Conservation (phyloP, 35 echinoderm and acorn worm genomes). For the Eucidaris tribuloides region DNA sequence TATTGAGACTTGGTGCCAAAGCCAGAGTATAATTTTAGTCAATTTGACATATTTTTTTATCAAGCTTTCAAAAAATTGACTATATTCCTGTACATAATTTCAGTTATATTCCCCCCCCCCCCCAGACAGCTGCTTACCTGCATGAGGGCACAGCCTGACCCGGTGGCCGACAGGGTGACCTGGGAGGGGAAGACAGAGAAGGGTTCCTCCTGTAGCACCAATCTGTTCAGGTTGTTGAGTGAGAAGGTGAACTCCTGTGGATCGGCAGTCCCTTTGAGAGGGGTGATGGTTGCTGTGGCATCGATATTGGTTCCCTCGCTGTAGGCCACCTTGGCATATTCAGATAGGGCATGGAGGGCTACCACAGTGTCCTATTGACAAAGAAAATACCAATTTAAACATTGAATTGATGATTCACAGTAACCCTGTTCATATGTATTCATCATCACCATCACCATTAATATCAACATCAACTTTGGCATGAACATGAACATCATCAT, state of each 20-base stretch:
- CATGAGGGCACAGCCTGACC: conserved; percentile 58
- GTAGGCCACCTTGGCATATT: conserved; percentile 53
- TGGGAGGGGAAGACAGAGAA: conserved; percentile 25
- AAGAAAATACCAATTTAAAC: neutral
- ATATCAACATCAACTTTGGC: neutral
- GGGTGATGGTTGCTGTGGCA: neutral
- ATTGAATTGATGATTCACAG: neutral
- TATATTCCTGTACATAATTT: too few species aligned
- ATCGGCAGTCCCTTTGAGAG: neutral
- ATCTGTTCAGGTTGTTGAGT: conserved; percentile 36
- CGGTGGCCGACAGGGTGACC: conserved; percentile 37
- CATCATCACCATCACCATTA: neutral
- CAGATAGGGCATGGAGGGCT: conserved; percentile 58
- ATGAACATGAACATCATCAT: too few species aligned
- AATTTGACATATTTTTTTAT: too few species aligned
- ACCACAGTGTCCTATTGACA: conserved; percentile 74
- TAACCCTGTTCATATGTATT: neutral
- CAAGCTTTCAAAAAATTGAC: too few species aligned
- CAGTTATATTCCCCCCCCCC: too few species aligned
- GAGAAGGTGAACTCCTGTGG: neutral
- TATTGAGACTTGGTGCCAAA: too few species aligned
- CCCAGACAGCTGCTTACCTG: conserved; percentile 48
- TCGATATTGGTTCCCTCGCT: conserved; percentile 8
- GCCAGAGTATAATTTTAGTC: too few species aligned
- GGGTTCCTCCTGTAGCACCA: conserved; percentile 54